Conservation (phyloP, 2,888 invertebrate species). For the Hypsopygia costalis region DNA sequence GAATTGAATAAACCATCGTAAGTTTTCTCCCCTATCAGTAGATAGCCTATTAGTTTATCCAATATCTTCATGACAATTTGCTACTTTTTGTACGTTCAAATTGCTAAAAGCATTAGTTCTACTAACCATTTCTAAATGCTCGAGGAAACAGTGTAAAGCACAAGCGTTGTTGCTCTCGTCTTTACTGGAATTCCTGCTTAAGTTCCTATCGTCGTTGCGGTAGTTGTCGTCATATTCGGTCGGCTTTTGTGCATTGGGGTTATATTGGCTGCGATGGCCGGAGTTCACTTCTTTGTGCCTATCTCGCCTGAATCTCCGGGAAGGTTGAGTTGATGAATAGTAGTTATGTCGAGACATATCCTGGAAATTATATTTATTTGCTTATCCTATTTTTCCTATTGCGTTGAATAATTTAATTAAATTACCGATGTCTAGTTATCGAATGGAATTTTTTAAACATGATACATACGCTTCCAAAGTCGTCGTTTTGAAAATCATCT, state of each 20-base stretch:
- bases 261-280: conserved; percentile 67
- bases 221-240: conserved; percentile 35
- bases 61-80: too few species aligned
- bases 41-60: too few species aligned
- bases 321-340: conserved; percentile 35
- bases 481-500: conserved; percentile 40
- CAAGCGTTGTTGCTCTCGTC: conserved; percentile 66
- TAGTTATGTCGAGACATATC: conserved; percentile 37
- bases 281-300: conserved; percentile 51
- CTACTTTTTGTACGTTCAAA: too few species aligned
- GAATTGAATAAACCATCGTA: too few species aligned
- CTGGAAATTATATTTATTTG: conserved; percentile 22
- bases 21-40: too few species aligned
- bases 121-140: conserved; percentile 84
- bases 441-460: background rate
- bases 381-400: background rate
- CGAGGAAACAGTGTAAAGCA: conserved; percentile 85
- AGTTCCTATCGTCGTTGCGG: conserved; percentile 41
- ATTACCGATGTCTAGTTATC: too few species aligned
- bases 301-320: conserved; percentile 54
- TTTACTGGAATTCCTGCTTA: conserved; percentile 40
- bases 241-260: conserved; percentile 50
- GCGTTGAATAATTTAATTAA: too few species aligned
- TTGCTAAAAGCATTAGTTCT: conserved; percentile 3
- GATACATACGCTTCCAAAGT: conserved; percentile 50